Evolutionary conservation across 2,888 invertebrate genomes (phyloP).

Genomic region (Watsonalla cultraria): DNA sequence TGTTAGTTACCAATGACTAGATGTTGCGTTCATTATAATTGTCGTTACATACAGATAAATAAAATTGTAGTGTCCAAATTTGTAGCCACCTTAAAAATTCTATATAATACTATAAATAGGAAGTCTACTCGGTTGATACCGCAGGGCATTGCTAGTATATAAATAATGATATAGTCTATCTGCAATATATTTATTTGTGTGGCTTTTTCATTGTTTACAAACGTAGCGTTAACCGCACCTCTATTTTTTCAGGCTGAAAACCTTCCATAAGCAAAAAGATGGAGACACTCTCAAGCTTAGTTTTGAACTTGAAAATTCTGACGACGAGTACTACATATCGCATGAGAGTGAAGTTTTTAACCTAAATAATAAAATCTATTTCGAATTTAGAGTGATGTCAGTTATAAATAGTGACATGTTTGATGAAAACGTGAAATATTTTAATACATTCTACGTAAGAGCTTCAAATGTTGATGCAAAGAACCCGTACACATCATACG

Average conservation of each 20-base stretch:
- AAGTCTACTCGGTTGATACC: too few species aligned
- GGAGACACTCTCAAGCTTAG: not conserved
- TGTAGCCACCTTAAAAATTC: too few species aligned
- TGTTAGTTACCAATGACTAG: too few species aligned
- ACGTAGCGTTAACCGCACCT: not conserved
- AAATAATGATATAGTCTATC: too few species aligned
- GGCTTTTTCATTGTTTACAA: too few species aligned
- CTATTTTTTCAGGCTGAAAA: not conserved
- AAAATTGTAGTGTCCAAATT: too few species aligned
- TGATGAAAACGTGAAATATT: not conserved
- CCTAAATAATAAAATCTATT: not conserved
- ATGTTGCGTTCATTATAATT: too few species aligned
- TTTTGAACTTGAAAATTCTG: not conserved
- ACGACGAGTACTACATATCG: not conserved
- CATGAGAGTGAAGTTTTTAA: not conserved
- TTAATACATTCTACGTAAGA: not conserved
- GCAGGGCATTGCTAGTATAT: too few species aligned
- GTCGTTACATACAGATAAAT: too few species aligned
- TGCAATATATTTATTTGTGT: too few species aligned
- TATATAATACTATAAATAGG: too few species aligned
- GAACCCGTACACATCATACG: not conserved
- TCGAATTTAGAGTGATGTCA: not conserved
- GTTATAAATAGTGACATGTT: not conserved
- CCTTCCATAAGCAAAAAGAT: not conserved
- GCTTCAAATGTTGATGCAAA: not conserved